Evolutionary conservation across 2,888 invertebrate species (phyloP), one percentile per base, ranked within the genome.

Genomic region (Lasioglossum lativentre): DNA sequence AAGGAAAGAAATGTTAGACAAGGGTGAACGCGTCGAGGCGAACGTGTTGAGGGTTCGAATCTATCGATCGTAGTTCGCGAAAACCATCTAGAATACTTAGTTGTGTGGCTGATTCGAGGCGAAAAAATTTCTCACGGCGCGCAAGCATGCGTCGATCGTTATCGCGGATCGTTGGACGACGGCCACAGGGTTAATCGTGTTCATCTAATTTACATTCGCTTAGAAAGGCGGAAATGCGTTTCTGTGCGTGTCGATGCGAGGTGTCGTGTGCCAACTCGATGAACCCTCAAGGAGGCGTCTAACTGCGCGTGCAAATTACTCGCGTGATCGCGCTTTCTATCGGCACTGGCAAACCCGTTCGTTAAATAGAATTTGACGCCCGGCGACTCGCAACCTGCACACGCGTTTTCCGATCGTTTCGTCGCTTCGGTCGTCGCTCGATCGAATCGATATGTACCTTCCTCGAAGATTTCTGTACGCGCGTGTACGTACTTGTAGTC

Each of bases 211-310:
- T 90, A 86, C 88, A 91, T 87, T 87, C 91, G 85, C 77, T 86
- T 92, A 90, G 93, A 92, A 93, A 93, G 90, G 91, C 92, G 93
- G 92, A 92, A 93, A 90, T 86, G 84, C 85, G 85, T 87, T 78
- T 78, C 77, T 73, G 59, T 47, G 75, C 80, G 85, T 84, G 85
- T 82, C 78, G 71, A 75, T 12, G 52, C 83, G 75, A 85, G 78
- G 83, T 47, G 47, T 80, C 87, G 86, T 83, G 74, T 82, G 82
- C 78, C 80, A 87, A 83, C 75, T 82, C 75, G 82, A 84, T 73
- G 81, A 83, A 75, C 77, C 66, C 78, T 74, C 63, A 78, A 71
- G 74, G 72, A 68, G 40, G 73, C 74, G 76, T 78, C 79, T 77
- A 76, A 85, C 85, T 73, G 83, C 70, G 88, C 86, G 87, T 86